Conservation (phyloP, 2,113 vertebrate species). For the Hydropotes inermis region DNA sequence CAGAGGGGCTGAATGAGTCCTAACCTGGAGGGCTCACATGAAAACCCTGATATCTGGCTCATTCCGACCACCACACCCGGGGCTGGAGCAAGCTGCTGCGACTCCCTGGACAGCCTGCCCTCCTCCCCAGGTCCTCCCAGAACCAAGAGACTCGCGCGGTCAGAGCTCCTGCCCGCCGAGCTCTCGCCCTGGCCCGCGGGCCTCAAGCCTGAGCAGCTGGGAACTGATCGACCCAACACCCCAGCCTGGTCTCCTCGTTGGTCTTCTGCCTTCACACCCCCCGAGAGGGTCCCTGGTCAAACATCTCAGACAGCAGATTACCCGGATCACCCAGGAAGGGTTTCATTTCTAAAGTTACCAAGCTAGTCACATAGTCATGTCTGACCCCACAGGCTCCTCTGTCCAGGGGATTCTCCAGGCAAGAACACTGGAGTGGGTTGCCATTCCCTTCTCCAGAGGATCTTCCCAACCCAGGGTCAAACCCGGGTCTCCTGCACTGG, state of each 20-base stretch:
- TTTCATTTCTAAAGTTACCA: not conserved
- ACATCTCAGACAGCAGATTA: no score
- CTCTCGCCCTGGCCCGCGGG: rapidly evolving
- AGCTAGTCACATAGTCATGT: not conserved
- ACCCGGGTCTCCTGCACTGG: not conserved
- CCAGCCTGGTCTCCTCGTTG: rapidly evolving
- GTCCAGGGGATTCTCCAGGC: not conserved
- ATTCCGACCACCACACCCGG: no score
- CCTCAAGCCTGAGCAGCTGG: not conserved
- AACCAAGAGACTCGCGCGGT: rapidly evolving
- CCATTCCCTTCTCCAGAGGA: not conserved
- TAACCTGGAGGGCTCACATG: rapidly evolving
- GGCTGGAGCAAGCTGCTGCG: rapidly evolving
- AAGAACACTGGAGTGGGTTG: not conserved
- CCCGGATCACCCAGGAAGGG: not conserved
- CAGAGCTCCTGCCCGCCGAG: rapidly evolving
- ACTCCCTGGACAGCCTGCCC: not conserved
- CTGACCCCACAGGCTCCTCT: not conserved
- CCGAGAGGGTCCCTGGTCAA: rapidly evolving
- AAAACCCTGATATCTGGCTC: not conserved
- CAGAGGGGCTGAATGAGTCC: no score
- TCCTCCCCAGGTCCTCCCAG: not conserved
- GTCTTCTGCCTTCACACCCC: not conserved
- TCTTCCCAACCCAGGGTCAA: not conserved
- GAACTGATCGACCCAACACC: rapidly evolving